Base-by-base conservation (phyloP, 1,140 invertebrate genomes). In the Thalassaphorura encarpata region DNA sequence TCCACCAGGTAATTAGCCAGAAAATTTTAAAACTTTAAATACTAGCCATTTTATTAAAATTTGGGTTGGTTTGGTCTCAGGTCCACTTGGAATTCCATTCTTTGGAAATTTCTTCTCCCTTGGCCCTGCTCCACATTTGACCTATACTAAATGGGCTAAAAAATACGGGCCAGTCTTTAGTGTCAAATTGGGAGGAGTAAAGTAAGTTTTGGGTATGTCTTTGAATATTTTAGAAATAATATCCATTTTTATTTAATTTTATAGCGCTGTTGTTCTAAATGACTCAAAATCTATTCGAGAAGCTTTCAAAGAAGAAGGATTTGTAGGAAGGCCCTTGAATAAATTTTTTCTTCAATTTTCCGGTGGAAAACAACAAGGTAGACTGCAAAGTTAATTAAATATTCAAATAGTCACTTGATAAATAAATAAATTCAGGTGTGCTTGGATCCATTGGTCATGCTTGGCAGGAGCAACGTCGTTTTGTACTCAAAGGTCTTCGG, bases 401-500 rank as follows among this genome's bases (percentile, higher is more conserved):
- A 36, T 36, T 36, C 33, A 36, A 11, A 36, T 36, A 36, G 11
- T 36, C 33, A n/a, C 33, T 36, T 18, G 21, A 23, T 21, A 23
- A 45, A 21, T 13, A 19, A 29, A 49, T 43, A 16, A n/a, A 49
- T 36, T 36, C 33, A 36, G 52, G 52, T 8, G 26, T 53, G 11
- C 4, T 53, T 3, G 19, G 18, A 3, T 15, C 52, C 3, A 16
- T 8, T 4, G 52, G 52, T 8, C 8, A 26, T 11, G 18, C 19
- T 24, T 53, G 52, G 52, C 4, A 13, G 4, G 64, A 70, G 55
- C 67, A 70, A 18, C 61, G 70, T 16, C 57, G 64, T 46, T 70
- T 70, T 56, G 52, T 65, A 15, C 15, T 69, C 6, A 66, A 64
- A 26, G 54, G 64, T 13, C 58, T 73, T 19, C 50, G 67, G 41